These are phyloP conservation scores for Chiloscyllium plagiosum DNA, from an alignment of 2,113 vertebrate species.

Conservation along the genomic window DNA sequence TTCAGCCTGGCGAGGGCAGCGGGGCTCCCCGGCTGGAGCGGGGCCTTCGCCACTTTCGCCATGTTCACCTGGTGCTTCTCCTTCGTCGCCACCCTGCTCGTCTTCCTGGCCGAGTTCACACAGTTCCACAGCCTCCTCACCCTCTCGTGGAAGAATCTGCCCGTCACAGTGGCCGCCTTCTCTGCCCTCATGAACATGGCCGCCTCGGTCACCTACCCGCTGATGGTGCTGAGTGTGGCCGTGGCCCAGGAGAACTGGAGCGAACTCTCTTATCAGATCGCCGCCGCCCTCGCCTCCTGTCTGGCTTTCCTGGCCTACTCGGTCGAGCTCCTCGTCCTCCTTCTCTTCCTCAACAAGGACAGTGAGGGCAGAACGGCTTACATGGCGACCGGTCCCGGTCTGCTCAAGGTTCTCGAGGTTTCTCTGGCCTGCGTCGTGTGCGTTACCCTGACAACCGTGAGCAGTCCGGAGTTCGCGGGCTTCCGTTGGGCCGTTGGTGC, in stretches of 20 bases:
- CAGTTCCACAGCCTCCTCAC: slow-evolving; percentile 63
- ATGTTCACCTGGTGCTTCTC: slow-evolving; percentile 64
- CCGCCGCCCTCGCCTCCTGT: slow-evolving; percentile 46
- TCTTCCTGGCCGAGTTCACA: slow-evolving; percentile 55
- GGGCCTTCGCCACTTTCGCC: slow-evolving; percentile 43
- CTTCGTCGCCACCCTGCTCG: slow-evolving; percentile 55
- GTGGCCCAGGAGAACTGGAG: rapidly evolving
- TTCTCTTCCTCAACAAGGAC: background rate
- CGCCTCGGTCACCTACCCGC: slow-evolving; percentile 49
- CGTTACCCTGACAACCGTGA: slow-evolving; percentile 41
- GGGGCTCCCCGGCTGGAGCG: slow-evolving; percentile 39
- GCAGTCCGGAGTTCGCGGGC: background rate
- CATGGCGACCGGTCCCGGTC: slow-evolving; percentile 58
- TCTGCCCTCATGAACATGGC: slow-evolving; percentile 52
- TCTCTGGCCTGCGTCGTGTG: slow-evolving; percentile 54
- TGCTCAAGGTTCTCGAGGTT: slow-evolving; percentile 59
- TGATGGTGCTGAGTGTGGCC: slow-evolving; percentile 39
- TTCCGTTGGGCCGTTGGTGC: slow-evolving; percentile 42
- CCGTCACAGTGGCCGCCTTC: slow-evolving; percentile 49
- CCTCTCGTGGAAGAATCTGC: slow-evolving; percentile 66
- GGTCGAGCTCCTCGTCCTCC: slow-evolving; percentile 50
- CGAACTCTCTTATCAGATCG: background rate
- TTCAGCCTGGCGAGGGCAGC: slow-evolving; percentile 54
- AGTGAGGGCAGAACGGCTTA: slow-evolving; percentile 52
- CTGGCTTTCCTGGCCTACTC: slow-evolving; percentile 53